Evolutionary conservation across 2,888 invertebrate species (phyloP), one percentile per base, ranked within the genome.

Genomic region (Blastobasis lacticolella): DNA sequence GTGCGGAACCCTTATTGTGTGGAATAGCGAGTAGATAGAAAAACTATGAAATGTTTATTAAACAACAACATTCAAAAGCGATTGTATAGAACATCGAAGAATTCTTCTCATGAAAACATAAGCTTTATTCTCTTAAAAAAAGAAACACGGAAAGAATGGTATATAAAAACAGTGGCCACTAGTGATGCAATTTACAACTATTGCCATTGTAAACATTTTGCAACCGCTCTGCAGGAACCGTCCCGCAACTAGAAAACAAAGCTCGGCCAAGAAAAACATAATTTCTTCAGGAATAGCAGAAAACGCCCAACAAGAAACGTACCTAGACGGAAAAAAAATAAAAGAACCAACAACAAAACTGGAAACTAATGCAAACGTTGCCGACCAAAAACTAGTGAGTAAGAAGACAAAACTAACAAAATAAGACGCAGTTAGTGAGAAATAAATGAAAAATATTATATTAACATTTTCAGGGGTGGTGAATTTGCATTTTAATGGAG

Each of bases 401-500:
- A n/a, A 38, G 10, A 40, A 8, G 38, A 47, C 4, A 48, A 49
- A 7, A 43, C 42, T 41, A 48, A 23, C 48, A 41, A 45, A 49
- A 9, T 45, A 45, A 43, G 46, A 43, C 8, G 45, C 37, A 45
- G 49, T 37, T 49, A 49, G 46, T 43, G 46, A 68, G 73, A 75
- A 75, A 78, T 71, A 69, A 69, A 75, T 73, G 73, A 76, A 74
- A 75, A 75, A 75, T 74, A 69, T 66, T 69, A 75, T 70, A 78
- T 76, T 79, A 78, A 79, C 83, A 81, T 82, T 83, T 83, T 77
- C 80, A 74, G 78, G 74, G 80, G 73, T 68, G 72, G 73, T 64
- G 70, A 83, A 88, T 88, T 88, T 87, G 83, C 88, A 88, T 88
- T 88, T 88, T 84, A 87, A 88, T 88, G 77, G 86, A 80, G 79